Conservation (phyloP, 2,888 invertebrate species). For the Dryobotodes eremita region DNA sequence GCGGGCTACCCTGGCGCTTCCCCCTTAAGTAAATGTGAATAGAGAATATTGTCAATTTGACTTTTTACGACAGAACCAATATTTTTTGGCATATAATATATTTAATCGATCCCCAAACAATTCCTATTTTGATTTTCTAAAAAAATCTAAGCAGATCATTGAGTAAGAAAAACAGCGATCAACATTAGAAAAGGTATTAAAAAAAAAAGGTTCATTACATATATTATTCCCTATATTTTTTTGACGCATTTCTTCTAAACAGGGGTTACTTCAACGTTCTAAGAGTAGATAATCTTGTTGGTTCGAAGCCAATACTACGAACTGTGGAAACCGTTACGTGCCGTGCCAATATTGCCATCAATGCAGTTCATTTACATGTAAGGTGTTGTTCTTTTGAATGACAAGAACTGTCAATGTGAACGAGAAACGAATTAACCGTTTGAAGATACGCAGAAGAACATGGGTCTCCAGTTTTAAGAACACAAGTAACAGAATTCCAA, state of each 20-base stretch:
- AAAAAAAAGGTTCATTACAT: background rate
- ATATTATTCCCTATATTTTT: background rate
- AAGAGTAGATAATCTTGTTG: background rate
- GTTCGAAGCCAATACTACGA: slow-evolving; percentile 38
- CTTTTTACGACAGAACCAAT: background rate
- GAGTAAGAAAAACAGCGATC: background rate
- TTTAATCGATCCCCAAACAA: background rate
- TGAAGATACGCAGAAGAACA: slow-evolving; percentile 24
- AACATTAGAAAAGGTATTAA: background rate
- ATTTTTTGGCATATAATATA: background rate
- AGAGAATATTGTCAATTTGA: background rate
- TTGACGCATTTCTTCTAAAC: background rate
- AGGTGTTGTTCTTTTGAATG: slow-evolving; percentile 40
- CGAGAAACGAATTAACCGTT: slow-evolving; percentile 21
- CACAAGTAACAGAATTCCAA: background rate
- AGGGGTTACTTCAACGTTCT: background rate
- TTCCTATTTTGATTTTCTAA: background rate
- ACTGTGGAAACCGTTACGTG: slow-evolving; percentile 22
- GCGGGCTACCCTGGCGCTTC: too few species aligned
- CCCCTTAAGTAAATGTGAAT: too few species aligned
- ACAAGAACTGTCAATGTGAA: slow-evolving; percentile 18
- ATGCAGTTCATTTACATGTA: slow-evolving; percentile 51
- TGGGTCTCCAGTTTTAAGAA: background rate
- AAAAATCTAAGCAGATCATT: background rate
- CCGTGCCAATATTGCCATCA: slow-evolving; percentile 31